These are phyloP conservation scores for Meloidogyne hapla DNA, from an alignment of 1,140 invertebrate genomes.

Conservation along the genomic window DNA sequence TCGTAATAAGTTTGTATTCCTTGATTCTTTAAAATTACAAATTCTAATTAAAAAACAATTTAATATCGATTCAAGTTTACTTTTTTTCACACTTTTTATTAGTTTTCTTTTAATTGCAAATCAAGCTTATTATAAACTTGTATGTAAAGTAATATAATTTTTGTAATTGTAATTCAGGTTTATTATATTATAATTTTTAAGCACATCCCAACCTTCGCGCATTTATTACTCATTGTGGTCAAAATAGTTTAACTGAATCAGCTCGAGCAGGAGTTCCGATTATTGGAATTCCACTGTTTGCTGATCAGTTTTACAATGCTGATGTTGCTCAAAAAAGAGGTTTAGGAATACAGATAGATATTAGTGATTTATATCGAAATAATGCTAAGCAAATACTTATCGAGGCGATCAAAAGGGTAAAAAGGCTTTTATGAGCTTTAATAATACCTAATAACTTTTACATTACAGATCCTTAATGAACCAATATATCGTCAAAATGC, in stretches of 20 bases:
- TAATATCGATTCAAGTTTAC: no score
- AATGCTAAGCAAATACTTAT: neutral
- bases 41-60: no score
- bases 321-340: slow-evolving; percentile 46
- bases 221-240: slow-evolving; percentile 73
- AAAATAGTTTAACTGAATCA: slow-evolving; percentile 70
- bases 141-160: no score
- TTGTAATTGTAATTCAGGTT: no score
- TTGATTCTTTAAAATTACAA: no score
- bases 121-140: no score
- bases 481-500: no score
- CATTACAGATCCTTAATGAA: slow-evolving; percentile 29
- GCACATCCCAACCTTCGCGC: slow-evolving; percentile 72
- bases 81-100: no score
- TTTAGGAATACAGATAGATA: slow-evolving; percentile 50
- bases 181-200: no score
- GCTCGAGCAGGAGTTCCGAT: slow-evolving; percentile 72
- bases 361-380: slow-evolving; percentile 42
- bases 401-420: neutral
- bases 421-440: no score
- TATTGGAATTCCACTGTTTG: slow-evolving; percentile 71
- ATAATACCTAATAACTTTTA: neutral
- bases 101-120: no score
- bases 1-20: no score
- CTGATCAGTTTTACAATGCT: slow-evolving; percentile 70